Conservation (phyloP, 2,113 vertebrate species). For the Isurus oxyrinchus region DNA sequence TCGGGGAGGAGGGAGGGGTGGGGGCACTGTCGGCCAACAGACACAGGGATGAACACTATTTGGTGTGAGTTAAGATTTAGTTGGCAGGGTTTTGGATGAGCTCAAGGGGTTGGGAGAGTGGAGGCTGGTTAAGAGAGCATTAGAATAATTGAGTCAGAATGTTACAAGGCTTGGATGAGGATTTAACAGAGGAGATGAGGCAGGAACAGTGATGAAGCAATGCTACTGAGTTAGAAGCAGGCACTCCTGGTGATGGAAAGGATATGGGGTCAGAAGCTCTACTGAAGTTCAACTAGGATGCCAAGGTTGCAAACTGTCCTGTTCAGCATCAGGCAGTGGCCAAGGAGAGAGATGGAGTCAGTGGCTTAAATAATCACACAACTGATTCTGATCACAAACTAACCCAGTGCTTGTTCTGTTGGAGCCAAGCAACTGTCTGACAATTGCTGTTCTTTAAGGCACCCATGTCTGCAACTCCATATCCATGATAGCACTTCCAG, state of each 20-base stretch:
- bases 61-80: not conserved
- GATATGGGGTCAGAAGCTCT: not conserved
- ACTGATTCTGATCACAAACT: not conserved
- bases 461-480: not conserved
- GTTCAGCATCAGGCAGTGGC: not conserved
- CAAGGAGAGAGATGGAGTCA: not conserved
- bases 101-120: too few relatives aligned
- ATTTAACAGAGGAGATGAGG: not conserved
- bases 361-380: not conserved
- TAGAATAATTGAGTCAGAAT: too few relatives aligned
- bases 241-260: not conserved
- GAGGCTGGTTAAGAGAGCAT: too few relatives aligned
- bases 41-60: not conserved
- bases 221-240: not conserved
- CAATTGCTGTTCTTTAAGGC: not conserved
- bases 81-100: not conserved
- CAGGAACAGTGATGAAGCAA: not conserved
- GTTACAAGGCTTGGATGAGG: too few relatives aligned
- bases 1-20: too few relatives aligned
- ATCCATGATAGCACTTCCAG: not conserved
- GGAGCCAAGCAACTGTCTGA: not conserved
- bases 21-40: not conserved
- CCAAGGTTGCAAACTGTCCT: not conserved
- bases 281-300: not conserved
- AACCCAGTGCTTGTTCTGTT: not conserved